phyloP scores from a whole-genome alignment of 2,113 vertebrate species.

The Pollimyrus isidori region DNA sequence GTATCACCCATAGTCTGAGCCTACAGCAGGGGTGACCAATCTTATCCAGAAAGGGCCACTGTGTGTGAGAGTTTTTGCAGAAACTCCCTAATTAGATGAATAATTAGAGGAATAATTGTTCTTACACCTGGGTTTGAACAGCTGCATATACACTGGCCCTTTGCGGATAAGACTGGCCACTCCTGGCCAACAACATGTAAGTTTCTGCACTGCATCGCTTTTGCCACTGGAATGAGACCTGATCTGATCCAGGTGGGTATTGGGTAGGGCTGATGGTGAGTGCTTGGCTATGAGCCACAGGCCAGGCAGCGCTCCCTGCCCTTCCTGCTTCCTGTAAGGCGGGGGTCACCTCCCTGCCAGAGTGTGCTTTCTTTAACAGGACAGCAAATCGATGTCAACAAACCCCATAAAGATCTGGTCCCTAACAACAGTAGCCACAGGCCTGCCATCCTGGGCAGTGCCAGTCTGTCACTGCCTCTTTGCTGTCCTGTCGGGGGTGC shows the following conservation, averaged over 20 bases:
- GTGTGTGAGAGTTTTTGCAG: too few species aligned
- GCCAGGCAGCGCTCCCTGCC: neutral
- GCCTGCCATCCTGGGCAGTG: neutral
- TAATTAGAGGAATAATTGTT: too few species aligned
- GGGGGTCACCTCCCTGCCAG: neutral
- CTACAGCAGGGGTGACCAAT: neutral
- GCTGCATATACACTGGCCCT: too few species aligned
- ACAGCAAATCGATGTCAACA: neutral
- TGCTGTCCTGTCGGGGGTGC: neutral
- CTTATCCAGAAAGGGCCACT: too few species aligned
- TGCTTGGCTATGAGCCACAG: neutral
- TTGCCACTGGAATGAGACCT: neutral
- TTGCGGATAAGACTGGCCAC: too few species aligned
- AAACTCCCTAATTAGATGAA: too few species aligned
- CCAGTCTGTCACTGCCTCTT: neutral
- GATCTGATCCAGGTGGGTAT: neutral
- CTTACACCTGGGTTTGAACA: too few species aligned
- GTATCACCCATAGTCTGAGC: neutral
- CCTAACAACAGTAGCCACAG: neutral
- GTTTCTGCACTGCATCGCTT: neutral
- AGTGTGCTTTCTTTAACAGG: neutral
- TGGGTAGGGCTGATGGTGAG: neutral
- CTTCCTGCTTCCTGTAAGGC: neutral
- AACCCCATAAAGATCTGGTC: neutral
- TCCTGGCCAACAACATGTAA: neutral